Base-by-base conservation (phyloP, 2,113 vertebrate genomes). In the Sorex araneus region DNA sequence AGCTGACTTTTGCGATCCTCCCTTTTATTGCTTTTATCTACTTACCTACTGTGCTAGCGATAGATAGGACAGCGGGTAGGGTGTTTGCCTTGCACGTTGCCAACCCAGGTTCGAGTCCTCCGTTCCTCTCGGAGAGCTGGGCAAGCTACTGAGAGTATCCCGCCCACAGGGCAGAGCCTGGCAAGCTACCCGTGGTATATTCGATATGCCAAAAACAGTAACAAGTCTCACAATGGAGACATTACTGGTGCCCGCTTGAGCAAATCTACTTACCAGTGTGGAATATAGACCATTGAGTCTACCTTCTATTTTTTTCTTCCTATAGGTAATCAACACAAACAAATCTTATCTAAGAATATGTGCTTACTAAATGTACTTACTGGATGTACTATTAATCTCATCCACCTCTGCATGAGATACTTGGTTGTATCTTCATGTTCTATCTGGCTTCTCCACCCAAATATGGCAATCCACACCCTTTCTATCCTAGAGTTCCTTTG, bases 341-440 rank as follows among this genome's bases (percentile, higher is more conserved):
- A 21, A 67, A 57, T 60, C 63, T 86, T 85, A 87, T 64, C 32
- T 71, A 19, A 32, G 66, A 36, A n/a, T 78, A 36, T 12, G 1
- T 1, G 13, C 6, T 28, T 18, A 25, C 25, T 50, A 50, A 50
- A 50, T 50, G 57, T 60, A 19, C 57, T 60, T 60, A 60, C 19
- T 60, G 57, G 57, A 60, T 47, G 10, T 30, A 23, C 45, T 87
- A 12, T 30, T 1, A 3, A 34, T 5, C 8, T 79, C 0, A 1
- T 23, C 10, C n/a, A 1, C 21, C 28, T 36, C 16, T 73, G 11
- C 15, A 4, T 2, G 3, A 8, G 4, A 32, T 34, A 15, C 8
- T 43, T 6, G 13, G 0, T 16, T 11, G 4, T 4, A 43, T 21
- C 43, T 27, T 66, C 1, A 1, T 6, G 0, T 71, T 70, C 13